A percentile compares a stretch with the other conserved stretches of the same genome.
phyloP scores from a whole-genome alignment of 53 echinoderm and acorn worm species.

The Crossaster papposus region DNA sequence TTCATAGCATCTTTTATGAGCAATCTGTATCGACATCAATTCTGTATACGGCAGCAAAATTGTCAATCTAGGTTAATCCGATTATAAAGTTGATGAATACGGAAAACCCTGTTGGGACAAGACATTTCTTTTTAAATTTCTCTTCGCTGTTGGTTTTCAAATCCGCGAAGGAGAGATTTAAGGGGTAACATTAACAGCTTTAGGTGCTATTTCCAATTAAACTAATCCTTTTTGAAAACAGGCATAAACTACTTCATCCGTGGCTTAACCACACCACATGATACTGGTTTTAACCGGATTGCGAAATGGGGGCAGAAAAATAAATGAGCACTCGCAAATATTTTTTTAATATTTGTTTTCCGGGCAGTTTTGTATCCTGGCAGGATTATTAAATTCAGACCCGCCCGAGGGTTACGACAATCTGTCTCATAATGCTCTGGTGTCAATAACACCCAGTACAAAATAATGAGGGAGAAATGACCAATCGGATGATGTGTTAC shows the following conservation, averaged over 20 bases:
- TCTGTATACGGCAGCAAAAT: neutral
- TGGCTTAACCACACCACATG: neutral
- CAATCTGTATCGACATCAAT: neutral
- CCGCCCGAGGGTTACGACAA: neutral
- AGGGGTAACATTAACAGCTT: conserved; percentile 31
- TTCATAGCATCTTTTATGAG: neutral
- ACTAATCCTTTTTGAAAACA: conserved; percentile 24
- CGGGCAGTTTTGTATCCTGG: neutral
- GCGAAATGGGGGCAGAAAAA: neutral
- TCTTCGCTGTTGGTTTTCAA: neutral
- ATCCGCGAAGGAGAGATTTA: neutral
- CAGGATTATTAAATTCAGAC: neutral
- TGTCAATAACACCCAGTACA: neutral
- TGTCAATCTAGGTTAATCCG: conserved; percentile 42
- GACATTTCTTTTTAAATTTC: neutral
- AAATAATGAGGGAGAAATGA: neutral
- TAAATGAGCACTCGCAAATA: neutral
- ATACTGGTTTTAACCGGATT: neutral
- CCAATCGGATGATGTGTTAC: neutral
- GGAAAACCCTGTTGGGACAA: neutral
- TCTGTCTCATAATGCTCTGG: neutral
- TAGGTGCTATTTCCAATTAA: conserved; percentile 48
- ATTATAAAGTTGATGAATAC: neutral
- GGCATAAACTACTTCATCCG: neutral
- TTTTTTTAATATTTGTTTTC: neutral